phyloP scores from a whole-genome alignment of 2,888 invertebrate genomes.

The Agriopis aurantiaria region DNA sequence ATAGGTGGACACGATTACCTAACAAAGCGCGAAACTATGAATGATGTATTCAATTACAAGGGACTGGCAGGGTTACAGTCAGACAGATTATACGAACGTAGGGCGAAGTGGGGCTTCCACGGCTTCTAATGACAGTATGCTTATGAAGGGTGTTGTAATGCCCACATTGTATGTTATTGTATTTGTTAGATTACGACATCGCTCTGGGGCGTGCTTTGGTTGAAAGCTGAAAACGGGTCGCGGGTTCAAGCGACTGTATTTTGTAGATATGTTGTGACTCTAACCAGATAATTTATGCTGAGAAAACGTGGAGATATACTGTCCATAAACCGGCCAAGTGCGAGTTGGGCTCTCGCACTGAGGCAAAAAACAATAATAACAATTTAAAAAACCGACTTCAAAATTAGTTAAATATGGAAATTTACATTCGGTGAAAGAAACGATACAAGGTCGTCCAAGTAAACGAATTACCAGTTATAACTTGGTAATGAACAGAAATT shows the following conservation, averaged over 20 bases:
- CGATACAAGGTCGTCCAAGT: too few species aligned
- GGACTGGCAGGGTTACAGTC: constrained; percentile 47
- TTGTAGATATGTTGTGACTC: background rate
- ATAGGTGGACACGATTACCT: constrained; percentile 12
- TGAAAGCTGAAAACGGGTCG: constrained; percentile 10
- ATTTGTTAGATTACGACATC: constrained; percentile 22
- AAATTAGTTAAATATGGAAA: too few species aligned
- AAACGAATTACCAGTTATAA: too few species aligned
- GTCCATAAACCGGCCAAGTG: too few species aligned
- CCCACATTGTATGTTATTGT: constrained; percentile 11
- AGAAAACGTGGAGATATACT: too few species aligned
- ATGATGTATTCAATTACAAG: constrained; percentile 44
- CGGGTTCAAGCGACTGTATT: constrained; percentile 9
- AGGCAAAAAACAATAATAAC: too few species aligned
- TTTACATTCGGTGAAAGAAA: too few species aligned
- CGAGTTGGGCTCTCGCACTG: too few species aligned
- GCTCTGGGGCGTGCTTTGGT: constrained; percentile 2
- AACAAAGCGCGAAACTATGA: constrained; percentile 30
- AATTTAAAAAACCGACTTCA: too few species aligned
- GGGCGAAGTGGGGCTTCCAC: constrained; percentile 51
- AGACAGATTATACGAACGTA: constrained; percentile 51
- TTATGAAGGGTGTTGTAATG: constrained; percentile 34
- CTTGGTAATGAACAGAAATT: too few species aligned
- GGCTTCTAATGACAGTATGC: constrained; percentile 50
- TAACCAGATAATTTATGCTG: background rate